Evolutionary conservation across 2,113 vertebrate species (phyloP), one percentile per base, ranked within the genome.

Genomic region (Equus przewalskii): DNA sequence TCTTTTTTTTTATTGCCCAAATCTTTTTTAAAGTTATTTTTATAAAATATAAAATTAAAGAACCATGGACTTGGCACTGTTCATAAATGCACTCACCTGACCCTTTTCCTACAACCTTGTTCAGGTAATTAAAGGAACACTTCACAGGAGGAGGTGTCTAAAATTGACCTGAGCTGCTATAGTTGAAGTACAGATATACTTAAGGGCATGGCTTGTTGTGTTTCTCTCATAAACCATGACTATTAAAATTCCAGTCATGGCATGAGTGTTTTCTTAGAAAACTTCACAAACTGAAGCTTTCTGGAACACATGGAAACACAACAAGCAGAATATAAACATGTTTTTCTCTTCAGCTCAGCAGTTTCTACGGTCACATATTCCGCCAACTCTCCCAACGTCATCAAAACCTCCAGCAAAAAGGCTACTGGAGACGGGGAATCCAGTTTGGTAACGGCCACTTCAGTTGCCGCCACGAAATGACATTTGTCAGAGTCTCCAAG

Each of bases 91-190:
- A 94, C 88, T 98, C 79, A 92, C 78, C 79, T 94, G 28, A 80
- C 41, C 89, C 97, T 49, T 72, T 65, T 96, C 94, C 94, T 96
- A 83, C 78, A 96, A 70, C 96, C 88, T 97, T 28, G 69, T 97
- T 96, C 97, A 26, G 36, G 64, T 44, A 79, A 91, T 51, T 54
- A 93, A 97, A 81, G 18, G 30, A 49, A 65, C 14, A 56, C 36
- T 26, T 70, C 30, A 22, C 30, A 97, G 96, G 80, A 69, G 54
- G 62, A 65, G 14, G 62, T 49, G 91, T 79, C 89, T 83, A 82
- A 41, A 62, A 41, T n/a, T 85, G 26, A 41, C 75, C 89, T 83
- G 2, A 21, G 44, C 82, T 60, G 89, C 96, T 56, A 44, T 14
- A 79, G 41, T 49, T 0, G 0, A 60, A 41, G 5, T 73, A 70